Percentiles rank a stretch among this genome's conserved stretches.
Conservation (phyloP, 2,797 vertebrate species). For the Sebastes itinus region DNA sequence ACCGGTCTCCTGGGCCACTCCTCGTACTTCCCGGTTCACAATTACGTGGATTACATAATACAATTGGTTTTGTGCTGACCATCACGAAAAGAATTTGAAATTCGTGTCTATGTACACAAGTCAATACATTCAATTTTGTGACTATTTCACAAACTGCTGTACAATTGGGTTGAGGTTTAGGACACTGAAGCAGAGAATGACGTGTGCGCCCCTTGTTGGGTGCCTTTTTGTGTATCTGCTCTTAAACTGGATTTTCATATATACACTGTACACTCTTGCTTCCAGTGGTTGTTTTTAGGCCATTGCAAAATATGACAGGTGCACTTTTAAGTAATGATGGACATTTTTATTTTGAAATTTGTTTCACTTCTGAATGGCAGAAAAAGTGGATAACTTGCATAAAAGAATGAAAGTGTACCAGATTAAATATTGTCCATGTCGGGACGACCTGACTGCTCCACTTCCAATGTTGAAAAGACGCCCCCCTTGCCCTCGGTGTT, state of each 20-base stretch:
- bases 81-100: no score
- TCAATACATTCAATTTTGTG: no score
- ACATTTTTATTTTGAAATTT: constrained; percentile 19
- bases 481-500: constrained; percentile 65
- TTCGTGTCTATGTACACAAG: no score
- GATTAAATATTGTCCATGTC: constrained; percentile 58
- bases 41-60: no score
- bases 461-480: constrained; percentile 60
- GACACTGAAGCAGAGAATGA: constrained; percentile 29
- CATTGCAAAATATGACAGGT: constrained; percentile 42
- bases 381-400: constrained; percentile 36
- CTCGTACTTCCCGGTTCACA: no score
- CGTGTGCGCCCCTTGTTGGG: constrained; percentile 21
- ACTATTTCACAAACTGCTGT: no score
- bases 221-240: constrained; percentile 40
- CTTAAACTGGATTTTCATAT: constrained; percentile 62
- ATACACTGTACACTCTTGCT: constrained; percentile 43
- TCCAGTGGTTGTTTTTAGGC: constrained; percentile 29
- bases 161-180: not conserved
- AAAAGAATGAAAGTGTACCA: constrained; percentile 58
- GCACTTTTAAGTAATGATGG: constrained; percentile 51
- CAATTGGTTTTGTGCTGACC: no score
- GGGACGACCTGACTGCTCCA: constrained; percentile 49
- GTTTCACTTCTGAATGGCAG: constrained; percentile 50
- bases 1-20: no score